phyloP scores from a whole-genome alignment of 2,113 vertebrate species.

The Cephalopholis sonnerati region DNA sequence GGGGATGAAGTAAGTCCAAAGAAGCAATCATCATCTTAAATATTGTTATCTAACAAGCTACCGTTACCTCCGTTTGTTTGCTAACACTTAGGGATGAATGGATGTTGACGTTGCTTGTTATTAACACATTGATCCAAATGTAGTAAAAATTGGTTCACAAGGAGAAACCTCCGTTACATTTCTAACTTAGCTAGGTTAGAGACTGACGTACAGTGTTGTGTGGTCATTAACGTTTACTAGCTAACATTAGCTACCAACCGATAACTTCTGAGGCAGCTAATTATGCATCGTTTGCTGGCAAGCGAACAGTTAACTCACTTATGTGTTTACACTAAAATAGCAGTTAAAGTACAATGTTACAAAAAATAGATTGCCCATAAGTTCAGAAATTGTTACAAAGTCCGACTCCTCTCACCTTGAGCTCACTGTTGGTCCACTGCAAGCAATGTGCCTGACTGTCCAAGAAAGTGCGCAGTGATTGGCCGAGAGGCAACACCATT shows the following conservation, averaged over 20 bases:
- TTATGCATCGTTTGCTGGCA: not conserved
- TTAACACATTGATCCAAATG: not conserved
- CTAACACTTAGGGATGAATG: not conserved
- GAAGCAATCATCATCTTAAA: not conserved
- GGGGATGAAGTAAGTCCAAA: not conserved
- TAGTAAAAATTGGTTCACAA: not conserved
- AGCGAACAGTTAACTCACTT: not conserved
- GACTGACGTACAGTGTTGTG: not conserved
- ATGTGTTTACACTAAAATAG: not conserved
- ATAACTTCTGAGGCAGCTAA: not conserved
- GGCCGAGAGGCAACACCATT: slow-evolving; percentile 5
- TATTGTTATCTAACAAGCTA: not conserved
- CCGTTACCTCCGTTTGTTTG: not conserved
- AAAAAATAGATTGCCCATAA: not conserved
- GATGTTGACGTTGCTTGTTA: not conserved
- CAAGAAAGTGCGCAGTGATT: slow-evolving; percentile 58
- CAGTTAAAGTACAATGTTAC: not conserved
- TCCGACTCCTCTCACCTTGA: slow-evolving; percentile 79
- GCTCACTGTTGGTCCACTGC: not conserved
- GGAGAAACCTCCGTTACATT: no score
- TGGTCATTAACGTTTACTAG: not conserved
- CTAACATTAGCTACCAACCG: slow-evolving; percentile 3
- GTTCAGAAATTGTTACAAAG: not conserved
- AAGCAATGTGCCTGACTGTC: not conserved
- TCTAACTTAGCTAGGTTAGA: not conserved